Conservation (phyloP, 2,888 invertebrate species). For the Nysson spinosus region DNA sequence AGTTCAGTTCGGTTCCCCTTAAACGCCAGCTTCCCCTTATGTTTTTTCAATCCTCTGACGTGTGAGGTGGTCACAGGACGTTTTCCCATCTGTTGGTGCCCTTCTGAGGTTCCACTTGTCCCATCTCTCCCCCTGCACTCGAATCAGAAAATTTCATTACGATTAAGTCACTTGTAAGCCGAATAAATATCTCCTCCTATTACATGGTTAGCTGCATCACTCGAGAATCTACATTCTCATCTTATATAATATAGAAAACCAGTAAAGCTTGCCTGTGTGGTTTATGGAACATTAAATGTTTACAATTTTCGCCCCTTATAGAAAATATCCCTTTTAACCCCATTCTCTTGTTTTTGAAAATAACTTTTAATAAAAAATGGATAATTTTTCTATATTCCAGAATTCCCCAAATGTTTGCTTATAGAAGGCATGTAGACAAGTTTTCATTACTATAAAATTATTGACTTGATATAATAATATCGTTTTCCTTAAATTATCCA, state of each 20-base stretch:
- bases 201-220: slow-evolving; percentile 2
- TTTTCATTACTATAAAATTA: too few species aligned
- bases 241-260: too few species aligned
- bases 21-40: slow-evolving; percentile 24
- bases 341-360: too few species aligned
- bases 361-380: too few species aligned
- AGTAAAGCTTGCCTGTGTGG: too few species aligned
- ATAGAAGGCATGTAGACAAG: too few species aligned
- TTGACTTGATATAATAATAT: too few species aligned
- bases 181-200: slow-evolving; percentile 37
- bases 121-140: slow-evolving; percentile 2
- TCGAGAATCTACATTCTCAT: not conserved
- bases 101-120: slow-evolving; percentile 28
- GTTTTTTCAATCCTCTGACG: slow-evolving; percentile 45
- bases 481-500: too few species aligned
- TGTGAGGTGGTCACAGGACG: slow-evolving; percentile 32
- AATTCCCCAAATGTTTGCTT: too few species aligned
- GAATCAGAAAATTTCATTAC: slow-evolving; percentile 47
- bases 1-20: slow-evolving; percentile 18
- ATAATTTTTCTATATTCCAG: too few species aligned
- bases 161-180: slow-evolving; percentile 35
- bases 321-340: too few species aligned
- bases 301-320: not conserved
- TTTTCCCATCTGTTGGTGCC: slow-evolving; percentile 40
- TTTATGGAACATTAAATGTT: too few species aligned